Percentiles rank a stretch among this genome's conserved stretches.
Conservation (phyloP, 2,113 vertebrate genomes). For the Gavia stellata region DNA sequence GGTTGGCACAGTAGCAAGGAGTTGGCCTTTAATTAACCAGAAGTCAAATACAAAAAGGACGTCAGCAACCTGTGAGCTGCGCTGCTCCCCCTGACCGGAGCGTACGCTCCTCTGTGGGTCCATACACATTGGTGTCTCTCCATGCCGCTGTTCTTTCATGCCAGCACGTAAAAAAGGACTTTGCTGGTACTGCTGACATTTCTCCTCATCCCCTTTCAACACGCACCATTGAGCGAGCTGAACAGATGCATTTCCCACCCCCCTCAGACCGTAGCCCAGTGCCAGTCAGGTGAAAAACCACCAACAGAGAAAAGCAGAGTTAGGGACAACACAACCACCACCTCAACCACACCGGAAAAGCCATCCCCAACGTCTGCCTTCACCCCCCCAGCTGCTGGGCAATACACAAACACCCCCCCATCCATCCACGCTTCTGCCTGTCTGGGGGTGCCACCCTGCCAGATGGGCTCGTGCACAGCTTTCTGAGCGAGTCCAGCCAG, state of each 20-base stretch:
- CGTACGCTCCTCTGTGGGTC: background rate
- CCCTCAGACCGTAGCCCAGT: fast-evolving
- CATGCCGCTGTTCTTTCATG: fast-evolving
- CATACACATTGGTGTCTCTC: fast-evolving
- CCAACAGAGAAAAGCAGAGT: background rate
- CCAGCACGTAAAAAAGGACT: background rate
- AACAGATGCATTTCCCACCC: background rate
- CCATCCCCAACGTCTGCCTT: background rate
- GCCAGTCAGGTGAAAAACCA: background rate
- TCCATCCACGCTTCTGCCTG: background rate
- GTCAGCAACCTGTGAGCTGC: background rate
- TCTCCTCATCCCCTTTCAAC: background rate
- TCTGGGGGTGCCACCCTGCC: background rate
- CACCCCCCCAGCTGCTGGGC: background rate
- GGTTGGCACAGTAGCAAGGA: background rate
- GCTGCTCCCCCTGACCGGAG: background rate
- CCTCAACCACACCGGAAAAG: background rate
- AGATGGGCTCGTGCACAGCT: fast-evolving
- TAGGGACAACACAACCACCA: background rate
- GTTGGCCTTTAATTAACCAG: background rate
- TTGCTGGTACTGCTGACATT: background rate
- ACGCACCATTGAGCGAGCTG: fast-evolving
- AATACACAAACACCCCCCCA: too few relatives aligned
- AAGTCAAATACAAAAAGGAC: background rate
- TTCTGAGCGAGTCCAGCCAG: background rate